Evolutionary conservation across 1,140 invertebrate species (phyloP).

Genomic region (Zeugodacus cucurbitae): DNA sequence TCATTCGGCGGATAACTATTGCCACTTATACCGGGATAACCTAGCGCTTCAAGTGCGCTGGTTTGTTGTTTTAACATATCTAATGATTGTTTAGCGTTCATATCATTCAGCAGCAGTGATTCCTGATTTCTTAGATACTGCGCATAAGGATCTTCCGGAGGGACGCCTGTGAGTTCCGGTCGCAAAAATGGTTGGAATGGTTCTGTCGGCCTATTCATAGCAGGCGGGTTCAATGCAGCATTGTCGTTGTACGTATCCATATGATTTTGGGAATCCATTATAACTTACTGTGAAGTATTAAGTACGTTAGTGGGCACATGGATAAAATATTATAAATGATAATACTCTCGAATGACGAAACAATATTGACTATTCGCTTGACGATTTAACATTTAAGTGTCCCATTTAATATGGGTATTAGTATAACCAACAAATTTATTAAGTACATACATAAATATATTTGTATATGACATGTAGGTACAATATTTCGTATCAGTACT

Average conservation of each 20-base stretch:
- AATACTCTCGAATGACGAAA: neutral
- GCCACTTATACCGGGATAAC: neutral
- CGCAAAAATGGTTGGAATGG: constrained; percentile 21
- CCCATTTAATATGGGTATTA: neutral
- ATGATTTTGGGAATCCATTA: constrained; percentile 19
- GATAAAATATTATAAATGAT: neutral
- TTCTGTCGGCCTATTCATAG: neutral
- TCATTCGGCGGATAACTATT: neutral
- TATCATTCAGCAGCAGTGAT: neutral
- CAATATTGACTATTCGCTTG: neutral
- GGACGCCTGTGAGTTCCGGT: neutral
- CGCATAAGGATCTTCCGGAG: neutral
- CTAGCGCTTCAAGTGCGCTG: neutral
- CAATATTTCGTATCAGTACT: neutral
- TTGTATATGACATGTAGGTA: neutral
- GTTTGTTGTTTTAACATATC: constrained; percentile 3
- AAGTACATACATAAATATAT: neutral
- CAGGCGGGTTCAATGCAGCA: neutral
- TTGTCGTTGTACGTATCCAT: constrained; percentile 20
- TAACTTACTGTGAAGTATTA: neutral
- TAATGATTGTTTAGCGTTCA: constrained; percentile 15
- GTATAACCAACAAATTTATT: neutral
- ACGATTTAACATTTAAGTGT: neutral
- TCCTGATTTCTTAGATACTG: constrained; percentile 25
- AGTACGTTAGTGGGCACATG: neutral